These are phyloP conservation scores for Caenorhabditis brenneri DNA, from an alignment of 1,140 invertebrate genomes.

Conservation along the genomic window DNA sequence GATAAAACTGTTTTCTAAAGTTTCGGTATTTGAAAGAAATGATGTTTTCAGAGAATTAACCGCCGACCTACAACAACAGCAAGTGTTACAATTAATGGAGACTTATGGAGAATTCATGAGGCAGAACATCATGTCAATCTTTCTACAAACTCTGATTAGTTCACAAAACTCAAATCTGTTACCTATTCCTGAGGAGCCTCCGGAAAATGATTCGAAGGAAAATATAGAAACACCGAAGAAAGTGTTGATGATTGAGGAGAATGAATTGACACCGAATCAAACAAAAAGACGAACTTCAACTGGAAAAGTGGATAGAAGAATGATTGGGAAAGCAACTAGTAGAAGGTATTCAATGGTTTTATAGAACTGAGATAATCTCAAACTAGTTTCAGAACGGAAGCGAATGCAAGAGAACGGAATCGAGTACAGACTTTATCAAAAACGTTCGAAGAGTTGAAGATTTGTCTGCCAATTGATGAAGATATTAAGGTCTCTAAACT, in stretches of 20 bases:
- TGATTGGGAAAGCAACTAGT: not conserved
- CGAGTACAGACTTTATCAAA: not conserved
- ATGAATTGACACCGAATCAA: not conserved
- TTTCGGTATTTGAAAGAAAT: not conserved
- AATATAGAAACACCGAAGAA: not conserved
- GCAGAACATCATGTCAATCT: not conserved
- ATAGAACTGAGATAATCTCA: not conserved
- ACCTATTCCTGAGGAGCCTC: not conserved
- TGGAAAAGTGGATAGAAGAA: not conserved
- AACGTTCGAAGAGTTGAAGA: not conserved
- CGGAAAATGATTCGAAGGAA: not conserved
- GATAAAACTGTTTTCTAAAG: not conserved
- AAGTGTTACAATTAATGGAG: not conserved
- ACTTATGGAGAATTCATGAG: too few relatives aligned
- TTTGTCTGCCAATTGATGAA: not conserved
- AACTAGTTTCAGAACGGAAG: not conserved
- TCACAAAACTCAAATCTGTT: too few relatives aligned
- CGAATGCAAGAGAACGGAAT: slow-evolving; percentile 1
- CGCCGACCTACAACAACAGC: not conserved
- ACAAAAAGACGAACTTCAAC: not conserved
- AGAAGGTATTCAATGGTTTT: not conserved
- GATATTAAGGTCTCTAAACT: not conserved
- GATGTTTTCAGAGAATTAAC: not conserved
- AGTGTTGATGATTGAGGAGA: not conserved
- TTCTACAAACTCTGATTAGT: not conserved